Conservation (phyloP, 2,797 vertebrate species). For the Scyliorhinus canicula region DNA sequence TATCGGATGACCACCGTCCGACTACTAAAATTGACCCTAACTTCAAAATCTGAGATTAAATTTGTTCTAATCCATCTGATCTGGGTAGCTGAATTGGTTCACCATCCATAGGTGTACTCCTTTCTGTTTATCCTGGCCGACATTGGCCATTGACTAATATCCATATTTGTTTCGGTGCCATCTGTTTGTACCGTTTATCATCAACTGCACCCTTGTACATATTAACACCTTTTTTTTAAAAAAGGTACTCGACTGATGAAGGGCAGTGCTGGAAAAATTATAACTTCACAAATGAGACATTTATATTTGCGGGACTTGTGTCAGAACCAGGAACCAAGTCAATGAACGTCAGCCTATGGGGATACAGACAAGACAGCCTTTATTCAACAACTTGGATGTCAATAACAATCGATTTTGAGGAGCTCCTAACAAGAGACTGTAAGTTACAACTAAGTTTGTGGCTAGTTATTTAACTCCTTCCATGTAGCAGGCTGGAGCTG, state of each 20-base stretch:
- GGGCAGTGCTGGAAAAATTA: slow-evolving; percentile 68
- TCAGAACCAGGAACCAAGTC: slow-evolving; percentile 68
- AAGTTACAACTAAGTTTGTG: slow-evolving; percentile 44
- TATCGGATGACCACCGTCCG: background rate
- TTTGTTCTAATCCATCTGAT: background rate
- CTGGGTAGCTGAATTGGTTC: background rate
- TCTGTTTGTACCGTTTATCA: background rate
- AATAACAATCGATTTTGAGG: slow-evolving; percentile 68
- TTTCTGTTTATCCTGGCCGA: background rate
- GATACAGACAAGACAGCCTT: slow-evolving; percentile 62
- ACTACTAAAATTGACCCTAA: background rate
- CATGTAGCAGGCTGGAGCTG: background rate
- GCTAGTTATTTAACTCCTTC: background rate
- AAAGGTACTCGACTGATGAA: slow-evolving; percentile 69
- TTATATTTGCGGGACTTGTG: slow-evolving; percentile 65
- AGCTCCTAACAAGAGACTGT: slow-evolving; percentile 65
- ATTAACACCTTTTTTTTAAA: background rate
- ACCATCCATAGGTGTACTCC: background rate
- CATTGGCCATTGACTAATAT: background rate
- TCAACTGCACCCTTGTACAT: background rate
- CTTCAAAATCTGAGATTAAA: background rate
- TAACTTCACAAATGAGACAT: slow-evolving; percentile 67
- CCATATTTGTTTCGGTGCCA: background rate
- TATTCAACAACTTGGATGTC: slow-evolving; percentile 66
- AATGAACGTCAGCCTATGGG: slow-evolving; percentile 70